Conservation (phyloP, 1,140 invertebrate genomes). For the Drosophila arizonae region DNA sequence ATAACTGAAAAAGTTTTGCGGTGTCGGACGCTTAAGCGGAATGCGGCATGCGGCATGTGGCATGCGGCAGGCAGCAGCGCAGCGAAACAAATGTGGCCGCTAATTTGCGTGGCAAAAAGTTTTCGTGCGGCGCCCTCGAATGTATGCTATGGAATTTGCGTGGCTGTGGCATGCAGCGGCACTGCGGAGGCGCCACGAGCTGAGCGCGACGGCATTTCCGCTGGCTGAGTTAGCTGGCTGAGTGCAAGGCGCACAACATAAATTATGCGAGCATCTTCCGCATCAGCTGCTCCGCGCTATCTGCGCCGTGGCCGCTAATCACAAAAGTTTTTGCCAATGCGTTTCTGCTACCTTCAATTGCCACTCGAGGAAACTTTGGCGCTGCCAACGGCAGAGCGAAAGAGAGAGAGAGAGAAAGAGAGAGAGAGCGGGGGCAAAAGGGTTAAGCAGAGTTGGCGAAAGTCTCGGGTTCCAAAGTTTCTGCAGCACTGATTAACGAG, state of each 20-base stretch:
- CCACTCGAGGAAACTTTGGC: slow-evolving; percentile 45
- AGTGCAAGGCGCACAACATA: slow-evolving; percentile 67
- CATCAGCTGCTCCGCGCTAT: slow-evolving; percentile 35
- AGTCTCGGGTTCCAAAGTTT: slow-evolving; percentile 44
- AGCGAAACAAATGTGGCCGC: slow-evolving; percentile 74
- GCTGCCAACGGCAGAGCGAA: not conserved
- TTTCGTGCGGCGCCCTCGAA: slow-evolving; percentile 55
- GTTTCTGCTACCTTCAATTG: slow-evolving; percentile 66
- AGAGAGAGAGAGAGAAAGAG: not conserved
- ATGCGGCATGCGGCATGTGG: not conserved
- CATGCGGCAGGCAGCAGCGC: not conserved
- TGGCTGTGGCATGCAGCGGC: too few relatives aligned
- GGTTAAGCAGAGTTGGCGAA: slow-evolving; percentile 62
- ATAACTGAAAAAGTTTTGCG: slow-evolving; percentile 76
- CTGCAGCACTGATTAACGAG: slow-evolving; percentile 69
- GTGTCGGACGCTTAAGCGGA: slow-evolving; percentile 27
- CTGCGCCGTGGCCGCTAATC: slow-evolving; percentile 28
- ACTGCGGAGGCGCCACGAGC: slow-evolving; percentile 28
- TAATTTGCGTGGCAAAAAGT: slow-evolving; percentile 74
- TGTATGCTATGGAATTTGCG: slow-evolving; percentile 60
- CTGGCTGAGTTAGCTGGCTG: slow-evolving; percentile 38
- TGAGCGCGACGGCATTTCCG: slow-evolving; percentile 72
- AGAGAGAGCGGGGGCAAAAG: slow-evolving; percentile 5
- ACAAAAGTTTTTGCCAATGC: slow-evolving; percentile 32
- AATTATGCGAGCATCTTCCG: slow-evolving; percentile 74